Evolutionary conservation across 1,140 invertebrate species (phyloP).

Genomic region (Drosophila sp.): DNA sequence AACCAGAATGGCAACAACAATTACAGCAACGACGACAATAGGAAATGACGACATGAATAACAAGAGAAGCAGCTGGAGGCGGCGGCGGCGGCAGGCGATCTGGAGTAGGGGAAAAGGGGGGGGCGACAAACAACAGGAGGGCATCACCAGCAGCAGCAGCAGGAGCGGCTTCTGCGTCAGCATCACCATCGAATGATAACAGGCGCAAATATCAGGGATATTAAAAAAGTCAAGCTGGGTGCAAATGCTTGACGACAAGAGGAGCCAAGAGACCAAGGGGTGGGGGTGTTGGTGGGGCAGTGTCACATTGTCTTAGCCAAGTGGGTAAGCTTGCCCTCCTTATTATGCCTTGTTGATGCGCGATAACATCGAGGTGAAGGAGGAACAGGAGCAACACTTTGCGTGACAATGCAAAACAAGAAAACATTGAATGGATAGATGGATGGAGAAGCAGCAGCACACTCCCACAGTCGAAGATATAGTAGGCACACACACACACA

Average conservation of each 20-base stretch:
- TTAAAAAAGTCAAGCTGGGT: slow-evolving; percentile 81
- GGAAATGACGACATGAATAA: slow-evolving; percentile 81
- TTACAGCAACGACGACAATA: slow-evolving; percentile 74
- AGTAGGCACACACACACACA: slow-evolving; percentile 39
- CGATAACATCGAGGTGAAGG: slow-evolving; percentile 53
- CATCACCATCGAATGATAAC: slow-evolving; percentile 68
- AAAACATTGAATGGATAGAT: slow-evolving; percentile 21
- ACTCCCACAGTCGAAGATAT: slow-evolving; percentile 44
- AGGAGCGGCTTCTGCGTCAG: background rate
- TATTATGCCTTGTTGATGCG: slow-evolving; percentile 64
- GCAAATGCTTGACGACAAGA: slow-evolving; percentile 57
- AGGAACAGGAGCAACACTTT: slow-evolving; percentile 63
- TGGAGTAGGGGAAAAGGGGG: slow-evolving; percentile 10
- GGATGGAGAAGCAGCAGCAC: background rate
- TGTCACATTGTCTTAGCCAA: slow-evolving; percentile 61
- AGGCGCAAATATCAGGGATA: slow-evolving; percentile 76
- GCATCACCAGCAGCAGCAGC: slow-evolving; percentile 5
- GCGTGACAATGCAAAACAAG: slow-evolving; percentile 62
- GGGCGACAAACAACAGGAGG: slow-evolving; percentile 41
- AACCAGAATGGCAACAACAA: slow-evolving; percentile 80
- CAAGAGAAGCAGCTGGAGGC: slow-evolving; percentile 51
- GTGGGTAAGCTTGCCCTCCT: slow-evolving; percentile 49
- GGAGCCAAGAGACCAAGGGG: slow-evolving; percentile 23
- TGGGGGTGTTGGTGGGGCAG: background rate
- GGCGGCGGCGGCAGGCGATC: background rate